Base-by-base conservation (phyloP, 1,140 invertebrate genomes). In the Aphaenogaster floridana region DNA sequence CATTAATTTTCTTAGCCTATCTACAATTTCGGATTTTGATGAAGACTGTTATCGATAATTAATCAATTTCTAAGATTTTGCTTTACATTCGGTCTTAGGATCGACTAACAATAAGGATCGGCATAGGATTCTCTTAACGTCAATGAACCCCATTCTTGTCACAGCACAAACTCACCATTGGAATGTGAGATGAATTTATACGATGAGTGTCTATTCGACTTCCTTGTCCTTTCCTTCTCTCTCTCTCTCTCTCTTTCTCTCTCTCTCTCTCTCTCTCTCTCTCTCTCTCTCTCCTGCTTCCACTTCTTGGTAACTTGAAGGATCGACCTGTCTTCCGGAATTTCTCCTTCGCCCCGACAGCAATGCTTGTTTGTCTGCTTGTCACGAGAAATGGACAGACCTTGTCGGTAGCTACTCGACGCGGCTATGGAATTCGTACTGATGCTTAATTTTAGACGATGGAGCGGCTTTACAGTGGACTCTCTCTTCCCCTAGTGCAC, bases 121-220 rank as follows among this genome's bases (percentile, higher is more conserved):
- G 28, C 28, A 28, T 28, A 28, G 28, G 28, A 28, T 28, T 1
- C 50, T 45, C 21, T 54, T 61, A 52, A 89, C 69, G 54, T 87
- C 66, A 86, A 74, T 77, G 50, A 84, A 83, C 34, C 39, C 59
- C 48, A 78, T 86, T 85, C 77, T 87, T 78, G 78, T 87, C 85
- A 78, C 85, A 78, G 50, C 21, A 64, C 63, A 36, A 84, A 90
- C 76, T 89, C 66, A 89, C 63, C 57, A 39, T 89, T 80, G 57
- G 52, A 78, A 89, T 88, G 86, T 85, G 34, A 52, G 78, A 84
- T 90, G 85, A 89, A 90, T 90, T 90, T 90, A 89, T 90, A 90
- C 86, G 88, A 90, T 59, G 85, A 78, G 48, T 88, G 54, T 72
- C 39, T 72, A 68, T 80, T 76, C 71, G 39, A 59, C 63, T 50